Conservation (phyloP, 1,140 invertebrate genomes). For the Bombus difficillimus region DNA sequence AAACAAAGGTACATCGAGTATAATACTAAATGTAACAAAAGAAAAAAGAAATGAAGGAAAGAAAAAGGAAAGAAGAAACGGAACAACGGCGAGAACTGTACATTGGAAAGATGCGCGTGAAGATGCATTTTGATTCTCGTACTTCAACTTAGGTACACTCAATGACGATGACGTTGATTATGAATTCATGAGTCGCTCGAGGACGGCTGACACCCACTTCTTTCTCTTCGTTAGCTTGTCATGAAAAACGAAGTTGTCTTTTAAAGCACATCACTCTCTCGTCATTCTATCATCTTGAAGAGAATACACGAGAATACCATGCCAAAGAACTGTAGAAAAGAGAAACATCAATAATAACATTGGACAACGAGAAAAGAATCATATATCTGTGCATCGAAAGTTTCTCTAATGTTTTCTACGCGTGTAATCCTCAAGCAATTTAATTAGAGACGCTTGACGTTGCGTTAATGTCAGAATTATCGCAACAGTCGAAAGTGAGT, state of each 20-base stretch:
- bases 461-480: background rate
- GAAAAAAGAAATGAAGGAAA: background rate
- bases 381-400: background rate
- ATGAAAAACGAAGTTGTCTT: slow-evolving; percentile 20
- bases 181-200: slow-evolving; percentile 51
- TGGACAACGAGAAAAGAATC: no score
- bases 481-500: background rate
- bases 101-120: slow-evolving; percentile 51
- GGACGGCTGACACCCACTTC: slow-evolving; percentile 39
- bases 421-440: background rate
- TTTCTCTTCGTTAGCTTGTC: slow-evolving; percentile 1
- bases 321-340: slow-evolving; percentile 84
- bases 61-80: background rate
- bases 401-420: background rate
- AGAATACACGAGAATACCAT: slow-evolving; percentile 89
- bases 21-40: slow-evolving; percentile 45
- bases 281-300: slow-evolving; percentile 88
- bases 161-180: slow-evolving; percentile 57
- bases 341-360: slow-evolving; percentile 35
- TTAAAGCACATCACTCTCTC: slow-evolving; percentile 46
- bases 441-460: background rate
- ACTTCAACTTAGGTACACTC: slow-evolving; percentile 43
- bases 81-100: slow-evolving; percentile 44
- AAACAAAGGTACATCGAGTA: slow-evolving; percentile 21
- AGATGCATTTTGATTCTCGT: slow-evolving; percentile 63